Evolutionary conservation across 2,888 invertebrate genomes (phyloP).

Genomic region (Acleris literana): DNA sequence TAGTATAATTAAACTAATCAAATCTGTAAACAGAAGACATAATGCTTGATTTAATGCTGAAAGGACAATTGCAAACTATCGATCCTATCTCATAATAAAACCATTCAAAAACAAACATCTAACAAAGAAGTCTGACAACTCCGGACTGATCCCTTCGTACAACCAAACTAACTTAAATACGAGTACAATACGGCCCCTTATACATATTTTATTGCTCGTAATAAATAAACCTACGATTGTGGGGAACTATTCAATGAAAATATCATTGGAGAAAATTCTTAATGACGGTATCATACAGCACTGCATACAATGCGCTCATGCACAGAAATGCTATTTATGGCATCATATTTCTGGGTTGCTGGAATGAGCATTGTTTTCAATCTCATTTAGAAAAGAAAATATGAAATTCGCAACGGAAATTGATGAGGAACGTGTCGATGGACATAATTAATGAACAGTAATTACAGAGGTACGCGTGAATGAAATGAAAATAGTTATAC

Average conservation of each 20-base stretch:
- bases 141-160: conserved; percentile 61
- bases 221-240: conserved; percentile 79
- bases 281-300: conserved; percentile 66
- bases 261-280: conserved; percentile 49
- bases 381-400: not conserved
- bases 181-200: conserved; percentile 67
- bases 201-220: conserved; percentile 69
- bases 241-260: conserved; percentile 53
- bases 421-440: too few relatives aligned
- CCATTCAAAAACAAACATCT: conserved; percentile 51
- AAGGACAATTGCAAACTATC: not conserved
- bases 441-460: too few relatives aligned
- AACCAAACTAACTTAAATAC: conserved; percentile 66
- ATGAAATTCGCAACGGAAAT: too few relatives aligned
- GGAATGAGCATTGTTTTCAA: conserved; percentile 2
- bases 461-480: too few relatives aligned
- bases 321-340: conserved; percentile 61
- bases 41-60: too few relatives aligned
- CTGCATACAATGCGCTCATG: conserved; percentile 56
- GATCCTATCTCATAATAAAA: conserved; percentile 40
- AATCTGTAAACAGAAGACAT: too few relatives aligned
- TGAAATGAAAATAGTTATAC: too few relatives aligned
- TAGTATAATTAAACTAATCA: too few relatives aligned
- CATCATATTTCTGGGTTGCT: conserved; percentile 60
- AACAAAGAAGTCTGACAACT: conserved; percentile 66